A percentile compares a stretch with the other conserved stretches of the same genome.
These are phyloP conservation scores for Troides oblongomaculatus DNA, from an alignment of 2,888 invertebrate genomes.

Conservation along the genomic window DNA sequence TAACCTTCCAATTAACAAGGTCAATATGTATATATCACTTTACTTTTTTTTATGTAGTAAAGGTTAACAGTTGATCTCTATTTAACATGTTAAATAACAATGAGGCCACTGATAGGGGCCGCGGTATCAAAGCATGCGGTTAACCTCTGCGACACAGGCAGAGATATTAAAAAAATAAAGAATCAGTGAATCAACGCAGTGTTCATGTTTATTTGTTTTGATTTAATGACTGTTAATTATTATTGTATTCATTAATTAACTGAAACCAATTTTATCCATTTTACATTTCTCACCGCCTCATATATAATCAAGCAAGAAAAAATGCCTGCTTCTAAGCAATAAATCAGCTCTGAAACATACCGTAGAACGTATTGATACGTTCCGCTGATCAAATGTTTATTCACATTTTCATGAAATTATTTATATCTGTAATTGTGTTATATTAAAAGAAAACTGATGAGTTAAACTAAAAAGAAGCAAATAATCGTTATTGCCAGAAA, in stretches of 20 bases:
- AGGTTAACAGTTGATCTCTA: no score
- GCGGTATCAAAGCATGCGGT: no score
- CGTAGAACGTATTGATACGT: background rate
- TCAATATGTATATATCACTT: conserved; percentile 6
- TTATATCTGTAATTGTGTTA: background rate
- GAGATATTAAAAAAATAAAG: background rate
- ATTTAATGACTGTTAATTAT: background rate
- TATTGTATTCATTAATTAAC: background rate
- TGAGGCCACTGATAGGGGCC: no score
- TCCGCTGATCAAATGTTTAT: no score
- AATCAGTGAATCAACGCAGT: background rate
- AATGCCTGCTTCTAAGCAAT: background rate
- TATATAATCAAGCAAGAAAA: background rate
- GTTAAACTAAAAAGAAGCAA: background rate
- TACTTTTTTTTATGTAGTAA: background rate
- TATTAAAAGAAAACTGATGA: background rate
- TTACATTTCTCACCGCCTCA: background rate
- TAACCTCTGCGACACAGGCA: no score
- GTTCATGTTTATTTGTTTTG: background rate
- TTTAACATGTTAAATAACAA: no score
- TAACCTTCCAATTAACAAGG: conserved; percentile 25
- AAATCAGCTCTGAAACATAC: background rate
- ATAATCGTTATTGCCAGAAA: background rate
- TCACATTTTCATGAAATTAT: no score
- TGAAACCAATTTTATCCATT: background rate